A percentile compares a stretch with the other conserved stretches of the same genome.
Evolutionary conservation across 2,797 vertebrate genomes (phyloP).

Genomic region (Gymnoscopelus microlampas): DNA sequence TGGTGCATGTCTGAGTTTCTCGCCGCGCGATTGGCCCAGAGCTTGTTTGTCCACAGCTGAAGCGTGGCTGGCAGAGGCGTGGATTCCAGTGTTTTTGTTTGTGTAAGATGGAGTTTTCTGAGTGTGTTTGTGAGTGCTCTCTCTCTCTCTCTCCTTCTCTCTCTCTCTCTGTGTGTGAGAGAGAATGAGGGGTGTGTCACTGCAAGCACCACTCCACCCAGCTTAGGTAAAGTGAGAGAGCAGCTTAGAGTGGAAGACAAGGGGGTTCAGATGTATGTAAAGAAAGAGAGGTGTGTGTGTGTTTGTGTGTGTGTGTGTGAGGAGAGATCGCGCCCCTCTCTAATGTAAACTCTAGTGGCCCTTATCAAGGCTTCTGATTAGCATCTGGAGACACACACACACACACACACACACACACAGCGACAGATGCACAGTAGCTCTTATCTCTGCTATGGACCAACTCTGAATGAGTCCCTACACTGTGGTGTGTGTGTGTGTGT

Average conservation of each 20-base stretch:
- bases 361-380: background rate
- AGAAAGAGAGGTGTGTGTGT: background rate
- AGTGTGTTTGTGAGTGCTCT: slow-evolving; percentile 34
- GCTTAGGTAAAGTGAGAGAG: background rate
- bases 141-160: slow-evolving; percentile 6
- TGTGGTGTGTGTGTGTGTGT: background rate
- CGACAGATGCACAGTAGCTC: too few species aligned
- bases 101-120: slow-evolving; percentile 29
- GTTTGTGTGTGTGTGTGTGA: too few species aligned
- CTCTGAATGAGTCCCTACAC: too few species aligned
- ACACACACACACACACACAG: background rate
- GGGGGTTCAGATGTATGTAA: background rate
- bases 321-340: background rate
- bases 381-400: slow-evolving; percentile 1
- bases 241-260: background rate
- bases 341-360: background rate
- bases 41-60: slow-evolving; percentile 45
- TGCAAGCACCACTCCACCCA: slow-evolving; percentile 2
- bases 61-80: slow-evolving; percentile 46
- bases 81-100: slow-evolving; percentile 42
- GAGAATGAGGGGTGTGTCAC: slow-evolving; percentile 27
- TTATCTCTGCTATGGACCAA: too few species aligned
- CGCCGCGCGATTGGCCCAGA: slow-evolving; percentile 49
- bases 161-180: background rate
- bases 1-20: slow-evolving; percentile 60